phyloP scores from a whole-genome alignment of 2,113 vertebrate species.

The Callocephalon fimbriatum region DNA sequence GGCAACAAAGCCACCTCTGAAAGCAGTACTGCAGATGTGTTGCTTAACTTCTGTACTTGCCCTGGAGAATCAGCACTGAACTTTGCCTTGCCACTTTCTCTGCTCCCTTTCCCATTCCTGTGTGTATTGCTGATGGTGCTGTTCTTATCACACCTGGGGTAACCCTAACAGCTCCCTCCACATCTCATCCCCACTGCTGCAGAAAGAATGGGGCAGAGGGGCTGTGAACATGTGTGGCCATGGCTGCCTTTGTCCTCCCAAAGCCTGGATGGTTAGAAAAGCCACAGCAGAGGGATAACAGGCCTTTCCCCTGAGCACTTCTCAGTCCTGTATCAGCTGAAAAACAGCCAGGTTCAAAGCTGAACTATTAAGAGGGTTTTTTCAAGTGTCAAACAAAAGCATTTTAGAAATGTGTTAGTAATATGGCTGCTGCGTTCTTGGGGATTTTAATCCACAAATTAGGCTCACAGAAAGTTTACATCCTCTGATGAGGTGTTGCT shows the following conservation, averaged over 20 bases:
- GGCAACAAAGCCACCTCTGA: not conserved
- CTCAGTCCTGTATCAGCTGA: not conserved
- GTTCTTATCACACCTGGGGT: not conserved
- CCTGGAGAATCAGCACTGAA: not conserved
- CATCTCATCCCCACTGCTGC: not conserved
- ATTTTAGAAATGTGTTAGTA: not conserved
- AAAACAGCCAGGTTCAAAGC: not conserved
- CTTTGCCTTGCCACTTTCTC: not conserved
- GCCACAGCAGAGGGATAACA: not conserved
- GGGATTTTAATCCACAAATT: constrained; percentile 50
- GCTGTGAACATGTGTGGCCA: not conserved
- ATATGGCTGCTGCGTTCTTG: not conserved
- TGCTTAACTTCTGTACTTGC: not conserved
- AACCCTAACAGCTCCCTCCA: not conserved
- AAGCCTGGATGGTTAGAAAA: not conserved
- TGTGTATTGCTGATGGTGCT: accelerated
- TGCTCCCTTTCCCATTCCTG: not conserved
- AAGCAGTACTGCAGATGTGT: accelerated
- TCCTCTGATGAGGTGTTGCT: constrained; percentile 48
- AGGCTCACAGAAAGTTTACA: constrained; percentile 54
- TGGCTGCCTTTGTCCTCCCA: not conserved
- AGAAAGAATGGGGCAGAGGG: accelerated
- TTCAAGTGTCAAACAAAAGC: not conserved
- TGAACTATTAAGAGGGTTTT: not conserved
- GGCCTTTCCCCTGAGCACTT: not conserved